phyloP scores from a whole-genome alignment of 2,113 vertebrate genomes.

The Trematomus loennbergii region DNA sequence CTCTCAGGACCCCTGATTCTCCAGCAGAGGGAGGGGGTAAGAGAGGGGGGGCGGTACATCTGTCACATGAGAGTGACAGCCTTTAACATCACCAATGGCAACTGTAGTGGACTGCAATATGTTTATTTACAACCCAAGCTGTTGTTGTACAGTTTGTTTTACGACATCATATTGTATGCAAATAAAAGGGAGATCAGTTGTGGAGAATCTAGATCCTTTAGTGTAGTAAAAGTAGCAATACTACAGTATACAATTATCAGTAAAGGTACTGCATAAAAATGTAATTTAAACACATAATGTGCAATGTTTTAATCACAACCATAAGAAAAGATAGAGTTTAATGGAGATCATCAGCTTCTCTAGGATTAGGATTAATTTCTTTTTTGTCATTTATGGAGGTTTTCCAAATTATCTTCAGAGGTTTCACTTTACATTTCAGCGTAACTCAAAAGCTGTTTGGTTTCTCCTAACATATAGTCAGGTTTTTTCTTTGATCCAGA shows the following conservation, averaged over 20 bases:
- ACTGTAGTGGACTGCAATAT: conserved; percentile 84
- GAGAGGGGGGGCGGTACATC: conserved; percentile 74
- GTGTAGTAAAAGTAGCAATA: neutral
- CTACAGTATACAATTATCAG: neutral
- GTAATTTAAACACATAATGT: neutral
- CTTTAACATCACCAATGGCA: conserved; percentile 87
- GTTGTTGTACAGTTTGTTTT: conserved; percentile 18
- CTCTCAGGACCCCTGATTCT: conserved; percentile 91
- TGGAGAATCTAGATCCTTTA: neutral
- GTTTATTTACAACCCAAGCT: conserved; percentile 3
- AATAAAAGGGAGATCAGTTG: neutral
- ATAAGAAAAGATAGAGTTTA: too few species aligned
- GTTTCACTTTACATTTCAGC: too few species aligned
- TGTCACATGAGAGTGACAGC: conserved; percentile 92
- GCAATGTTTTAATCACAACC: too few species aligned
- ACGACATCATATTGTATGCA: neutral
- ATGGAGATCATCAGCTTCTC: too few species aligned
- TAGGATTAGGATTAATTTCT: too few species aligned
- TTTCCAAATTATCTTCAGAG: too few species aligned
- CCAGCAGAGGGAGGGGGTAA: conserved; percentile 85
- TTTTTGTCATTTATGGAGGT: too few species aligned
- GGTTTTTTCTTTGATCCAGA: too few species aligned
- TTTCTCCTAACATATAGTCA: too few species aligned
- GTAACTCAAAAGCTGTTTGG: too few species aligned
- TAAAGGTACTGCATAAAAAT: neutral